These are phyloP conservation scores for Semotilus atromaculatus DNA, from an alignment of 2,797 vertebrate species.

Conservation along the genomic window DNA sequence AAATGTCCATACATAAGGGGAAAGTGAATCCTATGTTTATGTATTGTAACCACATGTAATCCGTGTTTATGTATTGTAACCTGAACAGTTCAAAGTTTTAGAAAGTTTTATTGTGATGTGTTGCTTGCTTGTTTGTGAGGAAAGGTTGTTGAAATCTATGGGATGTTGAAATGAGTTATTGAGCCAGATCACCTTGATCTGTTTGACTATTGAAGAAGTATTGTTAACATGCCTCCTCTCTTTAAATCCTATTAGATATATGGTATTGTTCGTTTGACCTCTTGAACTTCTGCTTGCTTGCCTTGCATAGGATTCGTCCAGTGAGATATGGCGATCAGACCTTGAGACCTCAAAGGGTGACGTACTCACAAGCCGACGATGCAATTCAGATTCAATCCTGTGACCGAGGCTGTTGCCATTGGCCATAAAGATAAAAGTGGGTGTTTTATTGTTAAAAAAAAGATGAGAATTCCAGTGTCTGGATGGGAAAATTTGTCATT, in stretches of 20 bases:
- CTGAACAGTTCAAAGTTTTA: neutral
- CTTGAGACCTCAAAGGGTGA: neutral
- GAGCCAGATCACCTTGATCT: neutral
- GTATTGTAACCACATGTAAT: neutral
- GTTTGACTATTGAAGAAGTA: neutral
- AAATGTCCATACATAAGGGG: no score
- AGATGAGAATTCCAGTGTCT: neutral
- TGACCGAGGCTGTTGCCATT: neutral
- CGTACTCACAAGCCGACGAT: neutral
- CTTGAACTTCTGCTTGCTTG: neutral
- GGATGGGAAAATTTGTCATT: neutral
- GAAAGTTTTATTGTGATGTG: neutral
- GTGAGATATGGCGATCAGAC: neutral
- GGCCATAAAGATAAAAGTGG: neutral
- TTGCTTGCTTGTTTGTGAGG: neutral
- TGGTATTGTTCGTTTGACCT: neutral
- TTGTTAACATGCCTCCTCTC: neutral
- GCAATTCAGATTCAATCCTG: neutral
- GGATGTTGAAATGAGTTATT: neutral
- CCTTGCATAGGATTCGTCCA: neutral
- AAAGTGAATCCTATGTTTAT: no score
- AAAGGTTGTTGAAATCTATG: neutral
- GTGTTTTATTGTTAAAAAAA: neutral
- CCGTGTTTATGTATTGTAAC: neutral
- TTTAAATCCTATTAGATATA: neutral